Evolutionary conservation across 1,140 invertebrate species (phyloP).

Genomic region (Drosophila littoralis): DNA sequence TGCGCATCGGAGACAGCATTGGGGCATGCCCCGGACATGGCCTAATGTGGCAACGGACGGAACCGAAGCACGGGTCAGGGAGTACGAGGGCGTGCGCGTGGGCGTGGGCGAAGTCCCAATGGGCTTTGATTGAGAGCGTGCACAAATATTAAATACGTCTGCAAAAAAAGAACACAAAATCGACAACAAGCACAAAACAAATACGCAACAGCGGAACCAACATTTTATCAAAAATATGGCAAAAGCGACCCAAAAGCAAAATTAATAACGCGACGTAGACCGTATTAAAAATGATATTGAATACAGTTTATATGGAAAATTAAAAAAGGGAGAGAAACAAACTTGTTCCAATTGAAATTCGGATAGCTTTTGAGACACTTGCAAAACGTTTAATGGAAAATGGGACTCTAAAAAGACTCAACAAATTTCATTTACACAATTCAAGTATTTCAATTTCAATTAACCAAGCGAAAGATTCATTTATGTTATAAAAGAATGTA

Average conservation of each 20-base stretch:
- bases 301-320: not conserved
- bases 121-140: slow-evolving; percentile 33
- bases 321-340: too few relatives aligned
- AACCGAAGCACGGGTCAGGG: not conserved
- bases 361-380: too few relatives aligned
- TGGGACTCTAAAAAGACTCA: too few relatives aligned
- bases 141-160: slow-evolving; percentile 35
- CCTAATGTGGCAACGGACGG: slow-evolving; percentile 6
- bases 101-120: not conserved
- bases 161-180: slow-evolving; percentile 17
- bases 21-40: slow-evolving; percentile 11
- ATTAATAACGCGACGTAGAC: not conserved
- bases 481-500: too few relatives aligned
- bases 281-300: not conserved
- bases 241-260: not conserved
- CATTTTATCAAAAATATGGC: not conserved
- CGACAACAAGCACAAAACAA: not conserved
- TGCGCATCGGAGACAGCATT: slow-evolving; percentile 19
- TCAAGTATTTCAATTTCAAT: too few relatives aligned
- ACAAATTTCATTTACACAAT: too few relatives aligned
- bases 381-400: too few relatives aligned
- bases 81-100: not conserved
- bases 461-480: too few relatives aligned
- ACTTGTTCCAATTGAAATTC: too few relatives aligned
- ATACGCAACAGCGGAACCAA: not conserved